Conservation (phyloP, 2,113 vertebrate genomes). For the Heteronetta atricapilla region DNA sequence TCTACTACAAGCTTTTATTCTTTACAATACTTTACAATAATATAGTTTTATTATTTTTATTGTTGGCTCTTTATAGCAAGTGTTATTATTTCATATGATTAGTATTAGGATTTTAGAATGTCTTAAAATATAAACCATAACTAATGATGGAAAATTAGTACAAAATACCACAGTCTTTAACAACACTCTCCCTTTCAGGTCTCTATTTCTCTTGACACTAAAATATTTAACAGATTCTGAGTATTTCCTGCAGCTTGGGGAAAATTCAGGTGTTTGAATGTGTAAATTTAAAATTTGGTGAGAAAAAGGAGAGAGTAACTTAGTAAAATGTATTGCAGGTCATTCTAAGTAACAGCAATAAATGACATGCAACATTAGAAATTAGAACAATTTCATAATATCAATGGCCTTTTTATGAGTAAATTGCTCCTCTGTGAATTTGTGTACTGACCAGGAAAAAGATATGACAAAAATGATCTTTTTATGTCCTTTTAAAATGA, state of each 20-base stretch:
- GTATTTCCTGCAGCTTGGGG: constrained; percentile 52
- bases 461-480: constrained; percentile 58
- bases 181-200: constrained; percentile 51
- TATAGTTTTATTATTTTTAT: constrained; percentile 44
- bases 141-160: constrained; percentile 47
- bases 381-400: constrained; percentile 55
- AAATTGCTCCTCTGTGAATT: constrained; percentile 65
- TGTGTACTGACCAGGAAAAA: constrained; percentile 60
- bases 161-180: constrained; percentile 68
- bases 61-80: constrained; percentile 40
- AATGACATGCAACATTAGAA: constrained; percentile 47
- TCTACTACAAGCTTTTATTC: not conserved
- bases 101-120: constrained; percentile 55
- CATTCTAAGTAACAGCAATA: constrained; percentile 37
- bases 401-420: constrained; percentile 43
- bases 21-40: no score
- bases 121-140: constrained; percentile 49
- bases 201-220: constrained; percentile 34
- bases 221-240: constrained; percentile 67
- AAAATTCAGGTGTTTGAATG: constrained; percentile 52
- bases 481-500: constrained; percentile 66
- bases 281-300: constrained; percentile 55
- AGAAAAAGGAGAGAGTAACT: not conserved
- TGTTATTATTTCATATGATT: constrained; percentile 47
- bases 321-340: constrained; percentile 31